A percentile compares a stretch with the other conserved stretches of the same genome.
These are phyloP conservation scores for Phataginus tricuspis DNA, from an alignment of 2,797 vertebrate species.

Conservation along the genomic window DNA sequence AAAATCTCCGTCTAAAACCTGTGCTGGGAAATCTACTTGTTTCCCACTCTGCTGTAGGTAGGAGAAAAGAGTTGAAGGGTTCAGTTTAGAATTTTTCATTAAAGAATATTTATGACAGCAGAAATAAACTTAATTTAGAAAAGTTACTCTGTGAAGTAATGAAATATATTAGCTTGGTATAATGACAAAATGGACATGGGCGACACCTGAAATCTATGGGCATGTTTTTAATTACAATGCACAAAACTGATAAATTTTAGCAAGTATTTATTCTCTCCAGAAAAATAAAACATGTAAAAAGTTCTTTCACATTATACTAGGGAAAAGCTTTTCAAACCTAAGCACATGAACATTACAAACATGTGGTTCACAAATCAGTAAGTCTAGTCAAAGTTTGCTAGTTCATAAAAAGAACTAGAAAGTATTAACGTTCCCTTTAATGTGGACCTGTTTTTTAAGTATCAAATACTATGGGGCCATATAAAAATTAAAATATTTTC, in stretches of 20 bases:
- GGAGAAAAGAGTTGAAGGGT: background rate
- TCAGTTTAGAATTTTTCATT: background rate
- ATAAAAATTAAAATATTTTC: background rate
- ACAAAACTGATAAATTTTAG: background rate
- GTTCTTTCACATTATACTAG: background rate
- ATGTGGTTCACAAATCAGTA: background rate
- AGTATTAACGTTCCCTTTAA: background rate
- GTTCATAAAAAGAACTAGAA: background rate
- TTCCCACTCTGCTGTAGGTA: background rate
- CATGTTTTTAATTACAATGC: conserved; percentile 22
- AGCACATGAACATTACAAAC: background rate
- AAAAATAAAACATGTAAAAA: background rate
- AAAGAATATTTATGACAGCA: conserved; percentile 18
- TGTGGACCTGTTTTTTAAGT: background rate
- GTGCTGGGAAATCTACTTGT: background rate
- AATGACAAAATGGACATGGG: background rate
- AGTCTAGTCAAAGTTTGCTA: background rate
- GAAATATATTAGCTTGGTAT: background rate
- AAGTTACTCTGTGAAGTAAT: conserved; percentile 1
- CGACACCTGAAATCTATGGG: background rate
- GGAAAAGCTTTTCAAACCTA: background rate
- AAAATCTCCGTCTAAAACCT: background rate
- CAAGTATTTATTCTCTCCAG: background rate
- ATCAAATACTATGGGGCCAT: background rate
- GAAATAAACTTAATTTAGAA: background rate